Base-by-base conservation (phyloP, 2,888 invertebrate genomes). In the Ypsolopha sequella region DNA sequence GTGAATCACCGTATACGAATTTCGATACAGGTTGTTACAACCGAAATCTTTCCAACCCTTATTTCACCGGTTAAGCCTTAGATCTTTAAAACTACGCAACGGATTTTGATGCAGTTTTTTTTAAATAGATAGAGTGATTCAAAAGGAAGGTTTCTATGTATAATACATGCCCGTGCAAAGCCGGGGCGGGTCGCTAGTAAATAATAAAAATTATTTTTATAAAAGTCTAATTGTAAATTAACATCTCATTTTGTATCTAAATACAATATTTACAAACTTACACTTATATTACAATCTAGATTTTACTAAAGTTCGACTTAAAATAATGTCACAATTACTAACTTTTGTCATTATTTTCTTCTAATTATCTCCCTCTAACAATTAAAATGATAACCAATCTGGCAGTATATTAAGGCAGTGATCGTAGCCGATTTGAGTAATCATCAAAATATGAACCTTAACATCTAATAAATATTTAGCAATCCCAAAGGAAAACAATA, bases 211-310 rank as follows among this genome's bases (percentile, higher is more conserved):
- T 36, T 46, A 13, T 35, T 70, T 66, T 60, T 60, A 73, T 70
- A 78, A 78, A 73, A 72, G 67, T 84, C 80, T 84, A 80, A 78
- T 82, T 78, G 76, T 82, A 78, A 73, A 76, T 77, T 79, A 78
- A 85, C 74, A 79, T 76, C 70, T 70, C 68, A 55, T 67, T 50
- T 79, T 80, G 75, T 78, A 78, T 76, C 80, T 82, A 84, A 76
- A 76, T 82, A 84, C 80, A 82, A 79, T 86, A 86, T 86, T 82
- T 86, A 86, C 85, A 86, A 76, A 65, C 77, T 81, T 81, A 80
- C 58, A 51, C 59, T 54, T 50, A 45, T 34, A 41, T 36, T 36
- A 41, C 33, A 44, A 48, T 62, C 64, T 70, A 67, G 61, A 58
- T 55, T 60, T 24, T 58, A 66, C 61, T 58, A 60, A 62, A 33